phyloP scores from a whole-genome alignment of 2,113 vertebrate species.

The Ursus arctos region DNA sequence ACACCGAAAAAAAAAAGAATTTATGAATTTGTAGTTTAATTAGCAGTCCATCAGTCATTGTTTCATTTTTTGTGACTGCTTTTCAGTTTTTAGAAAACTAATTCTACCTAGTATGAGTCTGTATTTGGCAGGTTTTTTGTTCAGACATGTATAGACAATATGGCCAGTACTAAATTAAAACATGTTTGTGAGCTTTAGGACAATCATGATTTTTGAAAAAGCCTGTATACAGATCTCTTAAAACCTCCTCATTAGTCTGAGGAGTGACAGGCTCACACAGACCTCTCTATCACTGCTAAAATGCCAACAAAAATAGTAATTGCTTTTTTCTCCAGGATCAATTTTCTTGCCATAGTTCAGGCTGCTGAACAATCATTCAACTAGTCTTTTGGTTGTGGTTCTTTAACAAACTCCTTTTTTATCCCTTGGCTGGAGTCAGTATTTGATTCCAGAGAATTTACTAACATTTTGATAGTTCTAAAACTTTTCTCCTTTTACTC shows the following conservation, averaged over 20 bases:
- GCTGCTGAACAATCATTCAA: conserved; percentile 20
- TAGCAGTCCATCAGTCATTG: neutral
- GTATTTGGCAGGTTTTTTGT: conserved; percentile 9
- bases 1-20: neutral
- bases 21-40: neutral
- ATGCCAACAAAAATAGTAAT: conserved; percentile 57
- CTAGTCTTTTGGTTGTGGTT: neutral
- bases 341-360: conserved; percentile 59
- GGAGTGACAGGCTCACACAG: neutral
- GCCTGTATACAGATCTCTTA: neutral
- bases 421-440: neutral
- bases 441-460: neutral
- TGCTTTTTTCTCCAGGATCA: conserved; percentile 66
- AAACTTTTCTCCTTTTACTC: neutral
- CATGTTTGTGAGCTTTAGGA: conserved; percentile 19
- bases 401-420: conserved; percentile 23
- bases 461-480: neutral
- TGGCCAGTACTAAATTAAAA: neutral
- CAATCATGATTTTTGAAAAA: neutral
- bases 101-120: neutral
- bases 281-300: conserved; percentile 11
- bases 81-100: neutral
- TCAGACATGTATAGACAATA: neutral
- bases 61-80: neutral
- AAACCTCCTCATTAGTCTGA: conserved; percentile 19